Evolutionary conservation across 2,113 vertebrate genomes (phyloP).

Genomic region (Campylorhamphus procurvoides): DNA sequence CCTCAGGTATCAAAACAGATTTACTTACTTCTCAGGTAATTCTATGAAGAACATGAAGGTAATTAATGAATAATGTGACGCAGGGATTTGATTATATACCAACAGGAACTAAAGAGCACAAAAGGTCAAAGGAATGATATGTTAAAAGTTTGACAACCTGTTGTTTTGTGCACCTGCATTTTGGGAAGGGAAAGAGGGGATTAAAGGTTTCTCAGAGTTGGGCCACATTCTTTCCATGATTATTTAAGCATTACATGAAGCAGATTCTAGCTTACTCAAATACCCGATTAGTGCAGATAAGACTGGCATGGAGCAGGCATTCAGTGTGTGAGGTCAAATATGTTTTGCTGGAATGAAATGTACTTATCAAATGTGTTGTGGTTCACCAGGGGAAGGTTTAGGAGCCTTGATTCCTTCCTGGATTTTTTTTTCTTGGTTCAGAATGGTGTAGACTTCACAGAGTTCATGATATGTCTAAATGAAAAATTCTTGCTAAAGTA

Average conservation of each 20-base stretch:
- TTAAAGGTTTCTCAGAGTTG: slow-evolving; percentile 54
- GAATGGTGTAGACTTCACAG: neutral
- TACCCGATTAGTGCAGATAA: slow-evolving; percentile 37
- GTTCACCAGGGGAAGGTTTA: neutral
- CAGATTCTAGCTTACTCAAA: slow-evolving; percentile 21
- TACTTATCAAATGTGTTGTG: neutral
- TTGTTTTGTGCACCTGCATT: neutral
- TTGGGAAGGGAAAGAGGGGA: neutral
- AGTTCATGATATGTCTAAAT: neutral
- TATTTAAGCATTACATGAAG: slow-evolving; percentile 11
- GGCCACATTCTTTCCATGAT: slow-evolving; percentile 60
- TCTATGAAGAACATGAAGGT: neutral
- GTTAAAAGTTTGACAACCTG: neutral
- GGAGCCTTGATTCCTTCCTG: neutral
- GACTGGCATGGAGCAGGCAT: neutral
- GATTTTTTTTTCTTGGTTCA: neutral
- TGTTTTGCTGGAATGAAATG: neutral
- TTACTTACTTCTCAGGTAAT: neutral
- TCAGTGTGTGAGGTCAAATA: neutral
- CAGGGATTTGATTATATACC: neutral
- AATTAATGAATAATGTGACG: neutral
- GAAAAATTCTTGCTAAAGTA: neutral
- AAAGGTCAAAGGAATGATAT: neutral
- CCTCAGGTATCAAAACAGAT: neutral
- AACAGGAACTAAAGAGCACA: neutral